A percentile compares a stretch with the other conserved stretches of the same genome.
phyloP scores from a whole-genome alignment of 2,888 invertebrate species.

The Cheilosia soror region DNA sequence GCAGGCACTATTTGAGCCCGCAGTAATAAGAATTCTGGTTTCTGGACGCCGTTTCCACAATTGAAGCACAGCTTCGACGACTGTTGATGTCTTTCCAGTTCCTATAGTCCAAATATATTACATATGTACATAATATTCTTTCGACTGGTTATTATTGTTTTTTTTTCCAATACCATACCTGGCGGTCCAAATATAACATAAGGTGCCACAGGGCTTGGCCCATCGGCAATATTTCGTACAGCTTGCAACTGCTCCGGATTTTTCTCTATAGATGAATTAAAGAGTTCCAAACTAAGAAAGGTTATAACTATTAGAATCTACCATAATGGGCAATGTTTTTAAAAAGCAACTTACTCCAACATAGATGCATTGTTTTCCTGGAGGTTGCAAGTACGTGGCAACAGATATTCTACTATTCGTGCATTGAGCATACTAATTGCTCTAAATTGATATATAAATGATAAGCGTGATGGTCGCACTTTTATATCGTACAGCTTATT shows the following conservation, averaged over 20 bases:
- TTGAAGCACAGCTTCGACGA: slow-evolving; percentile 89
- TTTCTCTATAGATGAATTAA: slow-evolving; percentile 82
- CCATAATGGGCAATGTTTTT: background rate
- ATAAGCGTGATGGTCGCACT: slow-evolving; percentile 79
- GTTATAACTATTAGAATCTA: background rate
- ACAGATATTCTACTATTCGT: slow-evolving; percentile 77
- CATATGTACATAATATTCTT: too few relatives aligned
- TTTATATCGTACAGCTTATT: slow-evolving; percentile 71
- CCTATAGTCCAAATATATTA: slow-evolving; percentile 79
- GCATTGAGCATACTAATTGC: slow-evolving; percentile 76
- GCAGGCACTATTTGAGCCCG: slow-evolving; percentile 90
- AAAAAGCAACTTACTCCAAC: slow-evolving; percentile 23
- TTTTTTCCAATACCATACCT: slow-evolving; percentile 86
- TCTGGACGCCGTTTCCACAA: slow-evolving; percentile 83
- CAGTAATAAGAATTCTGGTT: slow-evolving; percentile 86
- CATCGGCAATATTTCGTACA: slow-evolving; percentile 87
- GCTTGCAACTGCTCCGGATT: slow-evolving; percentile 88
- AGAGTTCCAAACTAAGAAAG: slow-evolving; percentile 76
- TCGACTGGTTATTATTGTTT: too few relatives aligned
- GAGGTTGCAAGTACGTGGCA: slow-evolving; percentile 68
- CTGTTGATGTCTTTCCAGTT: slow-evolving; percentile 89
- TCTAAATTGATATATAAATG: slow-evolving; percentile 80
- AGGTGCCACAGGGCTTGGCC: slow-evolving; percentile 87
- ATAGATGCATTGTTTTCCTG: background rate
- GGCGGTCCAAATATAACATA: slow-evolving; percentile 95